phyloP scores from a whole-genome alignment of 1,140 invertebrate genomes.

The Aphaenogaster ashmeadi region DNA sequence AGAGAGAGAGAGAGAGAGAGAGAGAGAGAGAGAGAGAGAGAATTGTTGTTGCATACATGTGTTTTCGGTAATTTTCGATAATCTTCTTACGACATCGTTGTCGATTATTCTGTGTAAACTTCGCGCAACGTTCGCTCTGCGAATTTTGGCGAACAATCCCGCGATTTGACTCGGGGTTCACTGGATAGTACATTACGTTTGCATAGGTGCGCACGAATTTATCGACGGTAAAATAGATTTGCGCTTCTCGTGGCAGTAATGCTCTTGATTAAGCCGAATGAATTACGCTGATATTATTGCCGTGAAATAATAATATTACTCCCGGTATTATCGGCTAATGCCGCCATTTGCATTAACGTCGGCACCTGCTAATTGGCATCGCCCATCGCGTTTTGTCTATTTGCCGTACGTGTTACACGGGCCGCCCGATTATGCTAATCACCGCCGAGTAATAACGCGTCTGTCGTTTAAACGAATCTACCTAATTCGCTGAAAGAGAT shows the following conservation, averaged over 20 bases:
- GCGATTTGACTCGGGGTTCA: conserved; percentile 12
- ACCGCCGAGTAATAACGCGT: conserved; percentile 24
- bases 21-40: not conserved
- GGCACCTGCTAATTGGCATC: conserved; percentile 65
- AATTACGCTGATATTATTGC: conserved; percentile 79
- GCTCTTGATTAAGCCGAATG: conserved; percentile 78
- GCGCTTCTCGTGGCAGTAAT: conserved; percentile 69
- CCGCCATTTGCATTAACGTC: conserved; percentile 73
- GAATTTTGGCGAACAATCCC: conserved; percentile 60
- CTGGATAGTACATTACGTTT: conserved; percentile 3
- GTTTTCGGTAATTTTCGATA: not conserved
- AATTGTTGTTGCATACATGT: not conserved
- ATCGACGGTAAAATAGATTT: conserved; percentile 74
- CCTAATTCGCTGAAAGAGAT: not conserved
- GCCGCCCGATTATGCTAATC: conserved; percentile 47
- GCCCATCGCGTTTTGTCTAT: conserved; percentile 65
- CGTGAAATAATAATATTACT: conserved; percentile 79
- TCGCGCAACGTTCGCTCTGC: not conserved
- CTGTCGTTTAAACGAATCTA: conserved; percentile 1
- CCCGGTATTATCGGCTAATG: conserved; percentile 76
- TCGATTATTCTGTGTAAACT: conserved; percentile 1
- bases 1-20: not conserved
- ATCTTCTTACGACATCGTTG: conserved; percentile 16
- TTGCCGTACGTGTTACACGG: conserved; percentile 47
- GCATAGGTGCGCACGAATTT: conserved; percentile 71